Conservation (phyloP, 2,797 vertebrate genomes). For the Ambastaia sidthimunki region DNA sequence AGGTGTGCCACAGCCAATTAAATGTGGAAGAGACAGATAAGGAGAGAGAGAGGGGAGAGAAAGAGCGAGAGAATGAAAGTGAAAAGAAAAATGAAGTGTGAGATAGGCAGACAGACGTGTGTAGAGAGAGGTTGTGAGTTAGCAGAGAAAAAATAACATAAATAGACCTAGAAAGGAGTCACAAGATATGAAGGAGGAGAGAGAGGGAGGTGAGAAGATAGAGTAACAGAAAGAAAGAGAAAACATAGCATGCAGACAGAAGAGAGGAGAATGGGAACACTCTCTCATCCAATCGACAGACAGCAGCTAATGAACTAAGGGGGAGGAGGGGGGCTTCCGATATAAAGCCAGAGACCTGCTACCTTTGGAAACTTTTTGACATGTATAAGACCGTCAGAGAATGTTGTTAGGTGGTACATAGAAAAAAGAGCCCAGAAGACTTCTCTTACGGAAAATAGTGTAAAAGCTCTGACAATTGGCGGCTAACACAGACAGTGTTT, state of each 20-base stretch:
- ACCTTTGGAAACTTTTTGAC: slow-evolving; percentile 52
- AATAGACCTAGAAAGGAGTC: slow-evolving; percentile 40
- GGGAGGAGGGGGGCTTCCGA: slow-evolving; percentile 1
- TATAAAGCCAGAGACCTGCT: slow-evolving; percentile 31
- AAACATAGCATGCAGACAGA: slow-evolving; percentile 27
- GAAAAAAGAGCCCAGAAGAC: slow-evolving; percentile 6
- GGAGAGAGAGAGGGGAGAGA: neutral
- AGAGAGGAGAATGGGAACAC: neutral
- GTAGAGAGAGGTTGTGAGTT: slow-evolving; percentile 5
- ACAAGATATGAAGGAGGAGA: slow-evolving; percentile 14
- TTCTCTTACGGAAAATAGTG: slow-evolving; percentile 7
- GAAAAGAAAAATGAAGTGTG: neutral
- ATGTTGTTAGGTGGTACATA: slow-evolving; percentile 6
- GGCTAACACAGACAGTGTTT: slow-evolving; percentile 25
- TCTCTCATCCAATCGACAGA: slow-evolving; percentile 28
- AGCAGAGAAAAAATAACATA: neutral
- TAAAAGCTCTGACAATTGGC: slow-evolving; percentile 27
- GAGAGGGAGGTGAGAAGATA: slow-evolving; percentile 29
- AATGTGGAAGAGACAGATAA: neutral
- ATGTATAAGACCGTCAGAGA: slow-evolving; percentile 7
- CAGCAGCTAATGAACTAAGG: slow-evolving; percentile 43
- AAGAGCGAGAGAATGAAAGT: too few relatives aligned
- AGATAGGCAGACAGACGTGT: slow-evolving; percentile 16
- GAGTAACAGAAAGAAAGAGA: slow-evolving; percentile 21
- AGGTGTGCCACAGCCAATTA: slow-evolving; percentile 51